Percentiles rank a stretch among this genome's conserved stretches.
These are phyloP conservation scores for Apocheima hispidaria DNA, from an alignment of 2,888 invertebrate species.

Conservation along the genomic window DNA sequence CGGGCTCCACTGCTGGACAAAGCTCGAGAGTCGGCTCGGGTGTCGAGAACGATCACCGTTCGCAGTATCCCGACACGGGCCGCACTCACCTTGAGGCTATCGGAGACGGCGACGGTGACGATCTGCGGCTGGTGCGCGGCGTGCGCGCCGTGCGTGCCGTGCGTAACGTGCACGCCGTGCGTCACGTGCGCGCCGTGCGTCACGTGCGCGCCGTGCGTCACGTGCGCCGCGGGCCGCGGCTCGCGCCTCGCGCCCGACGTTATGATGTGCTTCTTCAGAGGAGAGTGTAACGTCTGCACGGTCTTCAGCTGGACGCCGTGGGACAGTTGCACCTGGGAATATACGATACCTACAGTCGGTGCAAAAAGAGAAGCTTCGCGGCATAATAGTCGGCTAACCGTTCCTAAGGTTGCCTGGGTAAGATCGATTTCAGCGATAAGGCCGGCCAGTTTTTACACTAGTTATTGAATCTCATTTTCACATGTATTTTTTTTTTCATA, in stretches of 20 bases:
- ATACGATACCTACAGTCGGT: too few species aligned
- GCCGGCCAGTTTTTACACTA: too few species aligned
- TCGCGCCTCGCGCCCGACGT: constrained; percentile 61
- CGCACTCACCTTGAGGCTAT: constrained; percentile 76
- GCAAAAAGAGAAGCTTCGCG: too few species aligned
- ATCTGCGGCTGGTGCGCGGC: constrained; percentile 62
- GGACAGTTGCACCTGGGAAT: constrained; percentile 50
- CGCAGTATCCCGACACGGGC: too few species aligned
- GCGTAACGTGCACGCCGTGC: constrained; percentile 11
- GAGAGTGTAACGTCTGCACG: constrained; percentile 71
- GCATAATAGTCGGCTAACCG: too few species aligned
- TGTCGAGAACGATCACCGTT: too few species aligned
- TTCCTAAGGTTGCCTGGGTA: too few species aligned
- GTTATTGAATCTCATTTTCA: too few species aligned
- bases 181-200: not conserved
- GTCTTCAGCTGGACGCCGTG: constrained; percentile 73
- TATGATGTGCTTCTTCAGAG: constrained; percentile 77
- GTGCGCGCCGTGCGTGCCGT: constrained; percentile 37
- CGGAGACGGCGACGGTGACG: constrained; percentile 74
- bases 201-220: constrained; percentile 2
- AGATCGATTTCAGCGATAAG: too few species aligned
- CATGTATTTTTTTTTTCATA: too few species aligned
- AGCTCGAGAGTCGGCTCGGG: too few species aligned
- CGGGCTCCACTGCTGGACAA: too few species aligned
- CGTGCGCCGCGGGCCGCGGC: constrained; percentile 50